These are phyloP conservation scores for Noctua comes DNA, from an alignment of 2,888 invertebrate species.

Conservation along the genomic window DNA sequence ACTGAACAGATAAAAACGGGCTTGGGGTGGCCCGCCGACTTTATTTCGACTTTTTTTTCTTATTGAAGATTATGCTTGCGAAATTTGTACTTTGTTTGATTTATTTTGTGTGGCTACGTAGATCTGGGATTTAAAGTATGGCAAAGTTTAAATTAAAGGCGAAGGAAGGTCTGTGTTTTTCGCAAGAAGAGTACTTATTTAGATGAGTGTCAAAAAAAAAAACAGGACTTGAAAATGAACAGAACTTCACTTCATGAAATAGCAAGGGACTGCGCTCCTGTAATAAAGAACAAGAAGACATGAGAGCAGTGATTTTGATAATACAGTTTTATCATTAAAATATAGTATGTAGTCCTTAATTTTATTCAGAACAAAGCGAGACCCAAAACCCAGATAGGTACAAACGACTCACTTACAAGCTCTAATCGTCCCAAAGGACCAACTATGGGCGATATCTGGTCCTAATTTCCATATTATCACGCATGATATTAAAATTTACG, in stretches of 20 bases:
- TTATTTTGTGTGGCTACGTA: conserved; percentile 61
- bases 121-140: conserved; percentile 50
- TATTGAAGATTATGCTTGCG: conserved; percentile 65
- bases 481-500: conserved; percentile 53
- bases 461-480: conserved; percentile 32
- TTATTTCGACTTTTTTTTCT: conserved; percentile 66
- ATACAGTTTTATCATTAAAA: not conserved
- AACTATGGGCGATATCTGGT: conserved; percentile 25
- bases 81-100: conserved; percentile 63
- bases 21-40: conserved; percentile 64
- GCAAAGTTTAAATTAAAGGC: conserved; percentile 43
- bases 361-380: conserved; percentile 1
- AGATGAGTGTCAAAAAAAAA: not conserved
- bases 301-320: conserved; percentile 1
- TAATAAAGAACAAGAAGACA: not conserved
- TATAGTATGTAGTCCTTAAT: not conserved
- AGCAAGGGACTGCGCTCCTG: not conserved
- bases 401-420: not conserved
- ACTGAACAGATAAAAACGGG: conserved; percentile 78
- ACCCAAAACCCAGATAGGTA: conserved; percentile 10
- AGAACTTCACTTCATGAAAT: not conserved
- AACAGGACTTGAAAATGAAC: no score
- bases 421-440: conserved; percentile 33
- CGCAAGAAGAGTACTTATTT: not conserved
- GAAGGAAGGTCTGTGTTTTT: conserved; percentile 18